Evolutionary conservation across 2,888 invertebrate genomes (phyloP).

Genomic region (Nomada fucata): DNA sequence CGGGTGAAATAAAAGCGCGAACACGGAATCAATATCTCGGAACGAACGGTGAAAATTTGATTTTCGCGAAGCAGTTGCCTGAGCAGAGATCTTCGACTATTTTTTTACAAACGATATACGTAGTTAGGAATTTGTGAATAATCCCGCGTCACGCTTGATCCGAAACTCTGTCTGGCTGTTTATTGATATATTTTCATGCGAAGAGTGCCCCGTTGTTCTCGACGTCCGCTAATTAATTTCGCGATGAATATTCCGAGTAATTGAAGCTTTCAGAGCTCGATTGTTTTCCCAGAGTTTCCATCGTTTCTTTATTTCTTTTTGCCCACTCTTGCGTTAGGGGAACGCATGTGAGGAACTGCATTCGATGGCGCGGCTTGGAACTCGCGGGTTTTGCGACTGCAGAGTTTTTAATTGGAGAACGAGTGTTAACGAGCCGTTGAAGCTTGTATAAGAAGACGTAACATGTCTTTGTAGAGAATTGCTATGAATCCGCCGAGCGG

Average conservation of each 20-base stretch:
- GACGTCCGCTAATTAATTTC: conserved; percentile 47
- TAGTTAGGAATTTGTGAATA: conserved; percentile 4
- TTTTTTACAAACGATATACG: conserved; percentile 20
- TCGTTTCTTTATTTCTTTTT: conserved; percentile 4
- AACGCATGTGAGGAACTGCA: conserved; percentile 8
- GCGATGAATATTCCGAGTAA: conserved; percentile 48
- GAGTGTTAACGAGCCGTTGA: conserved; percentile 17
- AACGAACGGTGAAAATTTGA: conserved; percentile 3
- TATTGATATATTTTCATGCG: conserved; percentile 46
- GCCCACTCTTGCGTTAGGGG: not conserved
- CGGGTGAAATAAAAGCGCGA: not conserved
- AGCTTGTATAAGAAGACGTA: not conserved
- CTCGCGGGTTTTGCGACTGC: not conserved
- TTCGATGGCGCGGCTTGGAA: not conserved
- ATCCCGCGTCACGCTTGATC: not conserved
- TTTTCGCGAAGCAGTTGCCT: not conserved
- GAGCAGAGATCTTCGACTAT: not conserved
- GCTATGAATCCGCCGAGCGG: not conserved
- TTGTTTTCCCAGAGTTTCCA: not conserved
- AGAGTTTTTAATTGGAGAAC: conserved; percentile 37
- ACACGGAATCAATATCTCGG: conserved; percentile 5
- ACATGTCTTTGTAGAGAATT: not conserved
- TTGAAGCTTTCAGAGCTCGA: not conserved
- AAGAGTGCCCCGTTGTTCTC: not conserved
- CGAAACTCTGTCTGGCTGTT: not conserved